Conservation (phyloP, 2,888 invertebrate genomes). For the Eudemis profundana region DNA sequence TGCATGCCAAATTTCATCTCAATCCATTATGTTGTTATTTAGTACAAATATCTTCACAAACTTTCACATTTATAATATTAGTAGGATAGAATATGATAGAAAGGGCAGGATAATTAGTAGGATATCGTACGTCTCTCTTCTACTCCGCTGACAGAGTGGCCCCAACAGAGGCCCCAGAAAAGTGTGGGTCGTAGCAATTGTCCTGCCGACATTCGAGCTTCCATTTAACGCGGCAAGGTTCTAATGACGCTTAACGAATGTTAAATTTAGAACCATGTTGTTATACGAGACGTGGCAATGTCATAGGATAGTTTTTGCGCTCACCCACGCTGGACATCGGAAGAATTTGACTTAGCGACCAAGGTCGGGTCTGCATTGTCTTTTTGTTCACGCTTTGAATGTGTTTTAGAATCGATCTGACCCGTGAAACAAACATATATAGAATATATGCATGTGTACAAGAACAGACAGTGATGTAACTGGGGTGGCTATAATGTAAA, state of each 20-base stretch:
- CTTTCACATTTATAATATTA: too few relatives aligned
- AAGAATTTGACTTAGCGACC: slow-evolving; percentile 82
- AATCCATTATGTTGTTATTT: too few relatives aligned
- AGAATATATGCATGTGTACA: too few relatives aligned
- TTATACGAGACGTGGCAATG: slow-evolving; percentile 64
- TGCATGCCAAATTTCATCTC: too few relatives aligned
- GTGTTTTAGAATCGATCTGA: slow-evolving; percentile 19
- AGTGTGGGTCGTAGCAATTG: slow-evolving; percentile 81
- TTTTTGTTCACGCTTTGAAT: slow-evolving; percentile 60
- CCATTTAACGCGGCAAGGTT: slow-evolving; percentile 65
- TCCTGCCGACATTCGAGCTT: slow-evolving; percentile 74
- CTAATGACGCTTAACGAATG: slow-evolving; percentile 51
- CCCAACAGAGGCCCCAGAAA: slow-evolving; percentile 54
- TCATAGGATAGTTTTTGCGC: slow-evolving; percentile 84
- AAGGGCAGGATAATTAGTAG: too few relatives aligned
- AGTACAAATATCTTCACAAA: too few relatives aligned
- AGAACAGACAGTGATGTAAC: too few relatives aligned
- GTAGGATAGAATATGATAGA: too few relatives aligned
- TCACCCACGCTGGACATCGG: slow-evolving; percentile 79
- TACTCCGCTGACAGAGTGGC: slow-evolving; percentile 53
- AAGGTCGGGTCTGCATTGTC: slow-evolving; percentile 79
- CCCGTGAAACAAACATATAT: not conserved
- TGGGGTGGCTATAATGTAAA: too few relatives aligned
- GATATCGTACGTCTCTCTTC: not conserved
- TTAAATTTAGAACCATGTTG: slow-evolving; percentile 64